phyloP scores from a whole-genome alignment of 2,888 invertebrate species.

The Scaptomyza tumidula region DNA sequence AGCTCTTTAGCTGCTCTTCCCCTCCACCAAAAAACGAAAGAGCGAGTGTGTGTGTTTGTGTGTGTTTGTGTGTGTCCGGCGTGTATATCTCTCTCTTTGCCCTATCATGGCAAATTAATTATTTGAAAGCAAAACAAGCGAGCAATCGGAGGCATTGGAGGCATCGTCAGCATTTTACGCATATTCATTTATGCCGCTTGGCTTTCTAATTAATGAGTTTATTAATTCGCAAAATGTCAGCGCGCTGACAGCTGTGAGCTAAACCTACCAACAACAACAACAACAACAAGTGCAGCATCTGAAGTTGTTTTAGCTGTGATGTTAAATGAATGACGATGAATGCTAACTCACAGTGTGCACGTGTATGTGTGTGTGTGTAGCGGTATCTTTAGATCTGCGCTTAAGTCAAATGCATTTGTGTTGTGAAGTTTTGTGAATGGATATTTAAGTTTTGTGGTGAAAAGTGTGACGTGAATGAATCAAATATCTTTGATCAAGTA shows the following conservation, averaged over 20 bases:
- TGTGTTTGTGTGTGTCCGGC: background rate
- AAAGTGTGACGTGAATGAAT: too few relatives aligned
- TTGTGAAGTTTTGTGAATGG: slow-evolving; percentile 14
- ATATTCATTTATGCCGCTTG: slow-evolving; percentile 56
- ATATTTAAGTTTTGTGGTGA: too few relatives aligned
- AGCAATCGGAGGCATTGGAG: slow-evolving; percentile 1
- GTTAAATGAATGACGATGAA: slow-evolving; percentile 16
- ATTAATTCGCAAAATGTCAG: slow-evolving; percentile 79
- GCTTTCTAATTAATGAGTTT: slow-evolving; percentile 79
- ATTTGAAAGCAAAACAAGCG: slow-evolving; percentile 29
- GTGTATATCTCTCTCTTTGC: slow-evolving; percentile 4
- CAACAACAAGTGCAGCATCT: slow-evolving; percentile 2
- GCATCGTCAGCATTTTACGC: slow-evolving; percentile 32
- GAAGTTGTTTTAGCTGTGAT: slow-evolving; percentile 14
- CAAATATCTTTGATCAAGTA: too few relatives aligned
- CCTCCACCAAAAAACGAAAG: too few relatives aligned
- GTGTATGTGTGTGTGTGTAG: slow-evolving; percentile 7
- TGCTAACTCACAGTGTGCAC: slow-evolving; percentile 10
- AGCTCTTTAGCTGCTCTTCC: slow-evolving; percentile 28
- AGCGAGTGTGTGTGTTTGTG: too few relatives aligned
- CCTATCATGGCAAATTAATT: slow-evolving; percentile 53
- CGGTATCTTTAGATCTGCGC: slow-evolving; percentile 56
- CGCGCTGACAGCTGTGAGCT: slow-evolving; percentile 62
- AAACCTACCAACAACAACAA: slow-evolving; percentile 42
- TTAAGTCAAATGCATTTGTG: slow-evolving; percentile 47